Conservation (phyloP, 2,113 vertebrate genomes). For the Cranoglanis bouderius region DNA sequence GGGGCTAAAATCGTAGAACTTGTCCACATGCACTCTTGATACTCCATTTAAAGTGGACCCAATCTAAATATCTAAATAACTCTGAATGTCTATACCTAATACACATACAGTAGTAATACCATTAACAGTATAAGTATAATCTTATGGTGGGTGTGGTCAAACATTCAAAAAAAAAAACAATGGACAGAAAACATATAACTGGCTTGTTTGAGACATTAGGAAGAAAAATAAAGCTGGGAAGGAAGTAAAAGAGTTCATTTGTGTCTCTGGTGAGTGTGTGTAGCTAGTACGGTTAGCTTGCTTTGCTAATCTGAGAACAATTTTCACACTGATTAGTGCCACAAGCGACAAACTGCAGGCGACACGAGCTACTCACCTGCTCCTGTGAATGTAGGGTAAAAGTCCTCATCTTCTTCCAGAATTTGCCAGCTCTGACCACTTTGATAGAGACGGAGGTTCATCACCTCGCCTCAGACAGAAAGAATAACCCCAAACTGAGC, state of each 20-base stretch:
- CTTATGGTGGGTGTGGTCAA: background rate
- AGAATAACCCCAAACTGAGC: conserved; percentile 29
- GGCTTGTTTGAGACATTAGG: background rate
- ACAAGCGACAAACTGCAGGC: background rate
- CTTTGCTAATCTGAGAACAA: background rate
- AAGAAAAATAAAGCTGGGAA: background rate
- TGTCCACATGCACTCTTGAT: background rate
- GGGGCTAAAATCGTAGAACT: background rate
- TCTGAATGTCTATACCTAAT: no score
- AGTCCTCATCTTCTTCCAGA: background rate
- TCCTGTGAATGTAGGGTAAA: background rate
- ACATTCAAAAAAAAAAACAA: background rate
- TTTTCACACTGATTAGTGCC: background rate
- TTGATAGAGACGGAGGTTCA: conserved; percentile 41
- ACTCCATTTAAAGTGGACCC: background rate
- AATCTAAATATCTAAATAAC: no score
- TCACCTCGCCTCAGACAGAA: conserved; percentile 44
- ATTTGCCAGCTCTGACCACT: background rate
- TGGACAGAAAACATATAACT: background rate
- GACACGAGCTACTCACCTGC: background rate
- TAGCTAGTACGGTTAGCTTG: no score
- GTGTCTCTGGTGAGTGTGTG: background rate
- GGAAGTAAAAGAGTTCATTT: background rate
- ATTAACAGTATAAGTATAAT: background rate
- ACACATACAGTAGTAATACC: background rate